Evolutionary conservation across 2,113 vertebrate species (phyloP), one percentile per base, ranked within the genome.

Genomic region (Sander lucioperca): DNA sequence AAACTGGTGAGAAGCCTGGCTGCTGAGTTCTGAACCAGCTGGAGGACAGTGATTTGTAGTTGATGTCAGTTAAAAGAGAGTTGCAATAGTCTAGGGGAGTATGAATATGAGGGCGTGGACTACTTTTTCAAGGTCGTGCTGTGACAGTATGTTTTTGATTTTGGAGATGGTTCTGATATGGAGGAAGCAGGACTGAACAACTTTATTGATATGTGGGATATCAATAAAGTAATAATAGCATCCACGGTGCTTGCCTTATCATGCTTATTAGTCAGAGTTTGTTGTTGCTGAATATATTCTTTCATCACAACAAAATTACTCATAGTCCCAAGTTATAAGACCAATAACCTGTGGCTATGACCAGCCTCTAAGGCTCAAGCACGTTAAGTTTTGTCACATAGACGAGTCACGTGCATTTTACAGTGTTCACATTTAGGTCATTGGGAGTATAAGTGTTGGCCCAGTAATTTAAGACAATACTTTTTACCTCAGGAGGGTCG

Each of bases 371-470:
- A 19, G 10, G 5, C 53, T 36, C 8, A 18, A 8, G 5, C 21
- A 19, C 36, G 19, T 30, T 21, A n/a, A 13, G 6, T 7, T 66
- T 27, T 25, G 45, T 48, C 47, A 57, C 25, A 43, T 30, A 43
- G 8, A 30, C 27, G 25, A 65, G 18, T 54, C 50, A 58, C 27
- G 12, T 39, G 58, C 11, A 0, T 47, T 10, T 19, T 5, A 50
- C 25, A 2, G 25, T 13, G 48, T 63, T 63, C 63, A 63, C 36
- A 30, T 56, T 48, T n/a, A 67, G 33, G 27, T 79, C 63, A 79
- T 50, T 39, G 57, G 21, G 27, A 10, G 66, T n/a, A 18, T 19
- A 30, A 51, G 19, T 53, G 25, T 45, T 39, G n/a, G 18, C 13
- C 16, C 30, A 72, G 13, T 77, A 45, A 75, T 74, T 73, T 70